Conservation (phyloP, 2,113 vertebrate species). For the Tragelaphus scriptus region DNA sequence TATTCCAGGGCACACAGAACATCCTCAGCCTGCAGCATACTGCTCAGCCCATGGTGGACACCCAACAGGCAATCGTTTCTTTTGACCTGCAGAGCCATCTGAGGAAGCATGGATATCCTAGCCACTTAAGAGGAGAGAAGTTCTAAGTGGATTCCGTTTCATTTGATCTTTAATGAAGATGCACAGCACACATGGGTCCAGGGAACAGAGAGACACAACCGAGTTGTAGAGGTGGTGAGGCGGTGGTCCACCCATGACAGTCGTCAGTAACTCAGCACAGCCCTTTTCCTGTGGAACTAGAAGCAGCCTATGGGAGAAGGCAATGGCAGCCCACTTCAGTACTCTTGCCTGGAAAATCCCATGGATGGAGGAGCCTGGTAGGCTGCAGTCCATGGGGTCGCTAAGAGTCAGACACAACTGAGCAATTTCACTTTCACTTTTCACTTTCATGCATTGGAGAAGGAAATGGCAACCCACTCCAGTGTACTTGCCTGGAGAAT, state of each 20-base stretch:
- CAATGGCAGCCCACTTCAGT: too few species aligned
- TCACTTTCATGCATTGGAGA: too few species aligned
- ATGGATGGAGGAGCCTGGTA: too few species aligned
- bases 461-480: too few species aligned
- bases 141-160: background rate
- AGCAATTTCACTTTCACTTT: too few species aligned
- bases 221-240: background rate
- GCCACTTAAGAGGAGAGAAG: background rate
- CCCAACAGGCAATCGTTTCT: background rate
- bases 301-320: background rate
- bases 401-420: too few species aligned
- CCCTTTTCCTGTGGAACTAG: background rate
- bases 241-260: fast-evolving
- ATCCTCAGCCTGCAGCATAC: background rate
- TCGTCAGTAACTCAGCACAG: background rate
- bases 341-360: too few species aligned
- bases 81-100: background rate
- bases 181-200: background rate
- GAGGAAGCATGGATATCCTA: background rate
- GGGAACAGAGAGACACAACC: background rate
- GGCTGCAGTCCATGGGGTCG: too few species aligned
- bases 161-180: background rate
- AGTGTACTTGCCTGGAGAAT: too few species aligned
- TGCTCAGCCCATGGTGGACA: background rate
- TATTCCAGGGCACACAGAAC: too few species aligned